Conservation (phyloP, 2,113 vertebrate species). For the Tragelaphus buxtoni region DNA sequence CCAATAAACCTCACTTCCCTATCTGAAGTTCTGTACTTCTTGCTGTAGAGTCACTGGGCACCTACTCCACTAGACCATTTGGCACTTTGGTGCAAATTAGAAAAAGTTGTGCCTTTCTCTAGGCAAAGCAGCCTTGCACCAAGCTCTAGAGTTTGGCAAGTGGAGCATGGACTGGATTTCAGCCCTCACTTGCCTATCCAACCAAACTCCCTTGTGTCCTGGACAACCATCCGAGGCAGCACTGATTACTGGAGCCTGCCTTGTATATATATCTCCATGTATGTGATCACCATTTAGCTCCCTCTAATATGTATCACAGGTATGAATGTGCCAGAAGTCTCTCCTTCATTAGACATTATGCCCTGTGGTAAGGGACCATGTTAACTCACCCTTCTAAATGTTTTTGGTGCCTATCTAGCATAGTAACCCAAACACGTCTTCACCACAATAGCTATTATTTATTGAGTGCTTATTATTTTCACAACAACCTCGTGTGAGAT, state of each 20-base stretch:
- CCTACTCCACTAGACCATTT: not conserved
- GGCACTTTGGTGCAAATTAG: conserved; percentile 15
- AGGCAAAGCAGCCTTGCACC: not conserved
- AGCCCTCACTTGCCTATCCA: not conserved
- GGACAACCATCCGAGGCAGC: not conserved
- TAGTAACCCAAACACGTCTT: conserved; percentile 26
- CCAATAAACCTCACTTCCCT: not conserved
- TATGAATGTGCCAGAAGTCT: not conserved
- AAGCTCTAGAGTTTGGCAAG: conserved; percentile 24
- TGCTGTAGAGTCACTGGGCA: not conserved
- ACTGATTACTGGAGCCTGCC: not conserved
- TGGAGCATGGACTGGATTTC: not conserved
- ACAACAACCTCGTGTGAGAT: not conserved
- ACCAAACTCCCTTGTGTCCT: not conserved
- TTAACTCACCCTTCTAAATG: not conserved
- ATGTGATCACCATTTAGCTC: conserved; percentile 9
- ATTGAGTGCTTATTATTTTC: not conserved
- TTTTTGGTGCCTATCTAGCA: not conserved
- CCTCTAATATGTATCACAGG: conserved; percentile 25
- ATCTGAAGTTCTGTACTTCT: not conserved
- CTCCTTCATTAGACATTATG: not conserved
- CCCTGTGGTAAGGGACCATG: not conserved
- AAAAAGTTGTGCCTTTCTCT: not conserved
- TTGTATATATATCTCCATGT: conserved; percentile 7
- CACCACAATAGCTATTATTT: not conserved